These are phyloP conservation scores for Heliconius melpomene DNA, from an alignment of 1,140 invertebrate species.

Conservation along the genomic window DNA sequence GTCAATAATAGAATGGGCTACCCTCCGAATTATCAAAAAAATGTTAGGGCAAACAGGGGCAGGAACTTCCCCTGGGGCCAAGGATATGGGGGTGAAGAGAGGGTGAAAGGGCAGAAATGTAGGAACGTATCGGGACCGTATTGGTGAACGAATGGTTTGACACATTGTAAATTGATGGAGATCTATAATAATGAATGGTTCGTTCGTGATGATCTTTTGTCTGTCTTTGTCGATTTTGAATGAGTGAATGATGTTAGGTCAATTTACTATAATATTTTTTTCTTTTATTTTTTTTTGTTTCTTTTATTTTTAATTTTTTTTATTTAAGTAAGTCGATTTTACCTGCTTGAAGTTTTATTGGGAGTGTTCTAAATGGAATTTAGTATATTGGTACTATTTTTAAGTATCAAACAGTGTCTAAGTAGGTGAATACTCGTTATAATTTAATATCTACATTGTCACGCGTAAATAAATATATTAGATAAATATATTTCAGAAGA, in stretches of 20 bases:
- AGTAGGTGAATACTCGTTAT: not conserved
- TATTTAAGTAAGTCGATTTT: not conserved
- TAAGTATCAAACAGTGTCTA: not conserved
- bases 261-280: not conserved
- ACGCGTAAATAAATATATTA: not conserved
- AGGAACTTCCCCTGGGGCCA: conserved; percentile 65
- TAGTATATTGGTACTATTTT: not conserved
- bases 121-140: conserved; percentile 65
- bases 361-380: not conserved
- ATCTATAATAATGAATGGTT: conserved; percentile 4
- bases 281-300: not conserved
- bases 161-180: not conserved
- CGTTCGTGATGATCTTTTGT: conserved; percentile 17
- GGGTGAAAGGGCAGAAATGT: conserved; percentile 62
- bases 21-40: conserved; percentile 57
- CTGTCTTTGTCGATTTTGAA: not conserved
- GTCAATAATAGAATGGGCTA: conserved; percentile 51
- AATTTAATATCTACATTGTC: not conserved
- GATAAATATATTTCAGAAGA: not conserved
- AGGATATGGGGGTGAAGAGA: conserved; percentile 54
- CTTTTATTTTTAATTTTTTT: not conserved
- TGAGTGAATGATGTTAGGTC: conserved; percentile 6
- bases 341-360: not conserved
- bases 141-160: conserved; percentile 49
- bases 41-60: conserved; percentile 53